Conservation (phyloP, 2,888 invertebrate genomes). For the Embidobia sp. region DNA sequence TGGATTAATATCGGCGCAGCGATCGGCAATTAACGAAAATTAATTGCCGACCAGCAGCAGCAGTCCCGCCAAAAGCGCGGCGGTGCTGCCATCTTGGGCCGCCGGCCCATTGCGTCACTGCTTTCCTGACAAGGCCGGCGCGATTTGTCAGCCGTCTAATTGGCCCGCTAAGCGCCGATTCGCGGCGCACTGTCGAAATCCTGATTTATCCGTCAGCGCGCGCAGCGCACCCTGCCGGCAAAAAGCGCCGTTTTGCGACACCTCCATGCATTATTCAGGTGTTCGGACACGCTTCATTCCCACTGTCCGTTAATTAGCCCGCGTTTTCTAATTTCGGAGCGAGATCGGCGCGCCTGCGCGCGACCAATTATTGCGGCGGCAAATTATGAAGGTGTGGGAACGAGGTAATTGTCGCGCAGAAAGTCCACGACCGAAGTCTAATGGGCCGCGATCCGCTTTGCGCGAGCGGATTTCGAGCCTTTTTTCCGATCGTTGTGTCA, state of each 20-base stretch:
- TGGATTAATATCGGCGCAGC: slow-evolving; percentile 8
- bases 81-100: slow-evolving; percentile 53
- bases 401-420: no score
- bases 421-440: no score
- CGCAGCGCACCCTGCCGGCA: slow-evolving; percentile 47
- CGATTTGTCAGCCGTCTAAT: slow-evolving; percentile 67
- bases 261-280: slow-evolving; percentile 60
- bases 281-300: slow-evolving; percentile 43
- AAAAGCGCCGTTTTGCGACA: slow-evolving; percentile 53
- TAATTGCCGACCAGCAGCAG: slow-evolving; percentile 48
- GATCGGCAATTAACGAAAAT: slow-evolving; percentile 58
- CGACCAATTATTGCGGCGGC: slow-evolving; percentile 35
- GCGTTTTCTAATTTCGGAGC: slow-evolving; percentile 56
- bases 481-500: no score
- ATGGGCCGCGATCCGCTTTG: no score
- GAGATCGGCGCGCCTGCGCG: slow-evolving; percentile 12
- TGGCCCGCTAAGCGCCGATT: slow-evolving; percentile 53
- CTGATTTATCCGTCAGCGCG: slow-evolving; percentile 56
- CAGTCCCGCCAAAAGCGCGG: slow-evolving; percentile 14
- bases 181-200: slow-evolving; percentile 57
- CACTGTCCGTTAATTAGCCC: slow-evolving; percentile 52
- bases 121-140: slow-evolving; percentile 63
- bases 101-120: slow-evolving; percentile 66
- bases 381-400: slow-evolving; percentile 46
- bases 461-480: no score